A percentile compares a stretch with the other conserved stretches of the same genome.
Conservation (phyloP, 2,888 invertebrate genomes). For the Bugulina stolonifera region DNA sequence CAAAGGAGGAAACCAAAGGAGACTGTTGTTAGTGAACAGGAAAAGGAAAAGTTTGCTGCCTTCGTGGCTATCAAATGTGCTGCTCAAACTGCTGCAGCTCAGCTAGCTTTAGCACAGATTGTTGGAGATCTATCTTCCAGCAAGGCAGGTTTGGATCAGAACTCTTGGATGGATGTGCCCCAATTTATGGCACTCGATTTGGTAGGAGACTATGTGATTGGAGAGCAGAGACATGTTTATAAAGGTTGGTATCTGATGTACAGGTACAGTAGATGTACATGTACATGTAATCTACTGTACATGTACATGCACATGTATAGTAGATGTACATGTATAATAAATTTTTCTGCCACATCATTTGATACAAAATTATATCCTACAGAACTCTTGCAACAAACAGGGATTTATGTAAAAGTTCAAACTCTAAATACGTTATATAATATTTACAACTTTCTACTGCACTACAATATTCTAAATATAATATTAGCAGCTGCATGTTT, state of each 20-base stretch:
- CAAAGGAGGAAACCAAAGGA: neutral
- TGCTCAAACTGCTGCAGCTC: slow-evolving; percentile 40
- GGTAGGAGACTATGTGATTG: slow-evolving; percentile 45
- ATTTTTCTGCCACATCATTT: no score
- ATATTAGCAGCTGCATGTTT: no score
- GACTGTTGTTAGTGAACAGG: slow-evolving; percentile 29
- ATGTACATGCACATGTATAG: no score
- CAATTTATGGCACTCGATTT: slow-evolving; percentile 48
- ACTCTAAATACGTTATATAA: no score
- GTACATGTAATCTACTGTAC: no score
- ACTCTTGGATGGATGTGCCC: slow-evolving; percentile 38
- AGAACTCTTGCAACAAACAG: no score
- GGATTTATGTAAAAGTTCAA: no score
- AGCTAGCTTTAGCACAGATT: slow-evolving; percentile 38
- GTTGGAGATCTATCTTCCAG: slow-evolving; percentile 41
- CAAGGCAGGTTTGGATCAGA: slow-evolving; percentile 35
- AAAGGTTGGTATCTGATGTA: slow-evolving; percentile 36
- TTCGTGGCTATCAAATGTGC: slow-evolving; percentile 49
- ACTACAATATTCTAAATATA: no score
- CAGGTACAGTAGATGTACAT: neutral
- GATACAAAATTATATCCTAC: no score
- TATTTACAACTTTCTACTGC: no score
- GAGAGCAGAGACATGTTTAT: slow-evolving; percentile 48
- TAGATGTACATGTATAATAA: no score
- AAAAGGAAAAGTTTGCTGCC: slow-evolving; percentile 41